Conservation (phyloP, 1,140 invertebrate genomes). For the Agrilus planipennis region DNA sequence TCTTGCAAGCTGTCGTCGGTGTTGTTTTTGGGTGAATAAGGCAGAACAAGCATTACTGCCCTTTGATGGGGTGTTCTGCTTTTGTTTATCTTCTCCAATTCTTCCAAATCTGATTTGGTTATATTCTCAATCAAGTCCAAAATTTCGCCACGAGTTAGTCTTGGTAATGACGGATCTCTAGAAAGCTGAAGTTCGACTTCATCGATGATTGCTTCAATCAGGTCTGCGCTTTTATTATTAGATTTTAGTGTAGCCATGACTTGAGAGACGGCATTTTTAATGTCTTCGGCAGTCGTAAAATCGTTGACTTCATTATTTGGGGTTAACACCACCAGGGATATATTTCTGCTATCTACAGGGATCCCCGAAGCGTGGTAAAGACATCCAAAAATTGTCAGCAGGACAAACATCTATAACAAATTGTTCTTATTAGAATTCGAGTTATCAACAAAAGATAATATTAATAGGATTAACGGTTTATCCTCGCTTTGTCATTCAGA, state of each 20-base stretch:
- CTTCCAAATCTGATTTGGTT: slow-evolving; percentile 32
- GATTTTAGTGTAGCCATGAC: not conserved
- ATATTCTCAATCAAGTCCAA: slow-evolving; percentile 43
- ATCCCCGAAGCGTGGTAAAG: too few relatives aligned
- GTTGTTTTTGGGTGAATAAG: slow-evolving; percentile 35
- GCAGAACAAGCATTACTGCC: slow-evolving; percentile 43
- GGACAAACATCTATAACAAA: too few relatives aligned
- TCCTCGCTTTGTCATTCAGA: too few relatives aligned
- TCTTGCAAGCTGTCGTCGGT: slow-evolving; percentile 35
- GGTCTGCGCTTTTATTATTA: too few relatives aligned
- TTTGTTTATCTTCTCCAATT: slow-evolving; percentile 3
- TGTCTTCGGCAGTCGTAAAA: not conserved
- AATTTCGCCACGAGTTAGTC: slow-evolving; percentile 40
- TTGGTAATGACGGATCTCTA: slow-evolving; percentile 39
- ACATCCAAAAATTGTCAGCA: too few relatives aligned
- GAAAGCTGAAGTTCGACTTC: slow-evolving; percentile 41
- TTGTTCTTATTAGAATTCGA: too few relatives aligned
- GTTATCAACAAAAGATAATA: too few relatives aligned
- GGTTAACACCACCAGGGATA: too few relatives aligned
- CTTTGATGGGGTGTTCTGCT: slow-evolving; percentile 26
- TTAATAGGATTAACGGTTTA: too few relatives aligned
- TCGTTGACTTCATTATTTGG: too few relatives aligned
- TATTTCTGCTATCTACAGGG: too few relatives aligned
- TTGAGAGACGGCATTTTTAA: slow-evolving; percentile 1
- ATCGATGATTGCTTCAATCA: slow-evolving; percentile 41